Base-by-base conservation (phyloP, 2,888 invertebrate genomes). In the Scotopteryx bipunctaria region DNA sequence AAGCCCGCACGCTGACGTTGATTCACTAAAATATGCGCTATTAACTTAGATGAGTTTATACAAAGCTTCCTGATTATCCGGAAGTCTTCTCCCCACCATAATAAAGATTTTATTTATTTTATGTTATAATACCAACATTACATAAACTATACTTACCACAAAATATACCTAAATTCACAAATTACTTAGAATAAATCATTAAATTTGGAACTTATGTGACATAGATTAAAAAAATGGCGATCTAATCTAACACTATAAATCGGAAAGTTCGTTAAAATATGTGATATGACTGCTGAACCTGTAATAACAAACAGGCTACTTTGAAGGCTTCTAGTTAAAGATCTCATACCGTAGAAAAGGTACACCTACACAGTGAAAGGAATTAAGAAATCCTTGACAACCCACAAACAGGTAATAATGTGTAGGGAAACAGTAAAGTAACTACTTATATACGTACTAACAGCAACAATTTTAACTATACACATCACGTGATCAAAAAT, bases 381-480 rank as follows among this genome's bases (percentile, higher is more conserved):
- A 56, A 29, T 50, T 45, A 42, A 36, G 49, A 55, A 48, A 53
- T 52, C 58, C 61, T 61, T 61, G 55, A 25, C 35, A 29, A 42
- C 41, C 53, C 40, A 46, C 27, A 48, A 50, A 42, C 45, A 38
- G 40, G 49, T 38, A 29, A 27, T n/a, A 27, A 27, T 31, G 41
- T 21, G 29, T 3, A 44, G 41, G 41, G 15, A 44, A 42, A 44
- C 27, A 6, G 19, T 45, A 27, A 38, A 19, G 16, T 33, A 32
- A 0, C 11, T 37, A 37, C 37, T 11, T 21, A 21, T 23, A 8
- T 29, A 13, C 5, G 19, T 27, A 14, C 40, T 44, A 36, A 27
- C 27, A 27, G 27, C 27, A 27, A n/a, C n/a, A n/a, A n/a, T n/a
- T n/a, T 27, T 27, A 4, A 27, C 25, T 25, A 9, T 25, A n/a